Base-by-base conservation (phyloP, 2,888 invertebrate species). In the Amphipoea lucens region DNA sequence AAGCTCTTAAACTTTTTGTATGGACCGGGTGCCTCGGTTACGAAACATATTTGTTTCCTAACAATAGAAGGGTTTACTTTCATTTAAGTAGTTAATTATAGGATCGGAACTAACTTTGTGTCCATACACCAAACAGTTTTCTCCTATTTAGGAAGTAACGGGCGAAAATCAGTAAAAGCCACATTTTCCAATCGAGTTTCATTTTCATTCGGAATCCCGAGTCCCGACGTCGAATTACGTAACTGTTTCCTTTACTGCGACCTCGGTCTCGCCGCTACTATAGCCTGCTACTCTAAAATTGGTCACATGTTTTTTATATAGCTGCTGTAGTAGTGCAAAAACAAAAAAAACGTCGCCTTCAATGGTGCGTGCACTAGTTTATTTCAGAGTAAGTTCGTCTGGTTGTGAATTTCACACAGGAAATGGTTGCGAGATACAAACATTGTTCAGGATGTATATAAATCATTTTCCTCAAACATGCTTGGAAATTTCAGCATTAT, bases 121-220 rank as follows among this genome's bases (percentile, higher is more conserved):
- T 29, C 20, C 14, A 17, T 62, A 48, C 40, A 69, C 20, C 57
- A 79, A 68, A 65, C 57, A 75, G 73, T 67, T 70, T 76, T 42
- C 69, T 57, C 74, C 67, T 77, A 74, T 80, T 82, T 75, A 73
- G 63, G 9, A 62, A 73, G 48, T 78, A 72, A 45, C 57, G 60
- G 63, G 20, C 29, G 69, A 81, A 81, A 85, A 87, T 82, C 79
- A 73, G 75, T 79, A 69, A 71, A 81, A 78, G 57, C 77, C 79
- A 84, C 79, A 79, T 86, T 86, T 79, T 74, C 78, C 65, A 76
- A 79, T 71, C 68, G 75, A 85, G 82, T 86, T 89, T 85, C 84
- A 86, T 88, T 90, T 89, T 90, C 81, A 83, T 88, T 90, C 75
- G 76, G 71, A 84, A 82, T 81, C 74, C 82, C 79, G 75, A 84